Evolutionary conservation across 2,113 vertebrate genomes (phyloP).

Genomic region (Siniperca chuatsi): DNA sequence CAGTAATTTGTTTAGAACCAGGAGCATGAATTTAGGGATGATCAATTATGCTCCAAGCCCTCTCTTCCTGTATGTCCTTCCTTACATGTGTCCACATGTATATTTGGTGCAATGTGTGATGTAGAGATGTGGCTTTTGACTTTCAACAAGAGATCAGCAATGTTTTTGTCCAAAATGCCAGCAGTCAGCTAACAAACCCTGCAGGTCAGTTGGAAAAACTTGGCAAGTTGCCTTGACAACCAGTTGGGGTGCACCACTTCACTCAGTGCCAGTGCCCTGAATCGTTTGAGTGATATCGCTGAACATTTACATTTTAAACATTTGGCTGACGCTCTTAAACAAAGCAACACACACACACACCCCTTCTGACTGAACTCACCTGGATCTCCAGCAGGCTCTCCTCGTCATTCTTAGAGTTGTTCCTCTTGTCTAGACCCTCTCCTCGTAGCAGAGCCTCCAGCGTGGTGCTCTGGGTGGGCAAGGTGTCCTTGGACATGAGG

Average conservation of each 20-base stretch:
- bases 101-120: conserved; percentile 27
- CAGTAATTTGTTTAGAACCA: background rate
- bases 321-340: conserved; percentile 10
- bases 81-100: background rate
- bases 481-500: conserved; percentile 83
- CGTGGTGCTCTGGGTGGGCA: conserved; percentile 92
- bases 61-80: background rate
- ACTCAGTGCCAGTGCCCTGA: conserved; percentile 24
- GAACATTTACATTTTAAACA: conserved; percentile 40
- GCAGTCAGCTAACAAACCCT: conserved; percentile 48
- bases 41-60: background rate
- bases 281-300: conserved; percentile 6
- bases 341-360: background rate
- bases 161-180: conserved; percentile 33
- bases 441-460: conserved; percentile 94
- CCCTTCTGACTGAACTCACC: conserved; percentile 79
- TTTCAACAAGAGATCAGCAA: background rate
- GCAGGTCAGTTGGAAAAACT: conserved; percentile 62
- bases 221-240: conserved; percentile 61
- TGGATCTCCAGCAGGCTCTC: conserved; percentile 95
- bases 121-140: background rate
- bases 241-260: conserved; percentile 36
- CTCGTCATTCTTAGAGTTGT: conserved; percentile 90
- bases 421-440: conserved; percentile 92
- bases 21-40: background rate